These are phyloP conservation scores for Tetragonula clypearis DNA, from an alignment of 1,140 invertebrate genomes.

Conservation along the genomic window DNA sequence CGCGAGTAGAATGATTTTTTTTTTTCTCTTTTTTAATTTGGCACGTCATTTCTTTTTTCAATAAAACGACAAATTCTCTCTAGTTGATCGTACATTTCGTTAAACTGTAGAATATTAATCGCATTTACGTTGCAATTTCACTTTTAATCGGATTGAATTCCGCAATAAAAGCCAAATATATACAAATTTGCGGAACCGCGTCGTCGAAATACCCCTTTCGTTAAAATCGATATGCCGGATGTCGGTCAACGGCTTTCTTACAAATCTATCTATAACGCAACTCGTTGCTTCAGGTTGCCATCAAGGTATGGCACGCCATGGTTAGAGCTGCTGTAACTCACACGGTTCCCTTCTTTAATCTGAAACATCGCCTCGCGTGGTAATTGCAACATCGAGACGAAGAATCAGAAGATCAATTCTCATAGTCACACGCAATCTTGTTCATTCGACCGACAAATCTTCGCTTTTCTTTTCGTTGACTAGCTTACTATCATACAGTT, in stretches of 20 bases:
- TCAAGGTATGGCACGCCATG: constrained; percentile 19
- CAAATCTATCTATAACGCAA: not conserved
- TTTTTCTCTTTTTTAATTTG: not conserved
- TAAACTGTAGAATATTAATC: no score
- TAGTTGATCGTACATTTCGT: no score
- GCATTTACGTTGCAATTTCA: no score
- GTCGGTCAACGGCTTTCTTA: not conserved
- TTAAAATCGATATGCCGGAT: not conserved
- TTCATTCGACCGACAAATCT: not conserved
- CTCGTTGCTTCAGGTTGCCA: not conserved
- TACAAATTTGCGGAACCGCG: not conserved
- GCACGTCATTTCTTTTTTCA: not conserved
- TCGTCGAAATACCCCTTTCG: not conserved
- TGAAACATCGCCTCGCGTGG: constrained; percentile 12
- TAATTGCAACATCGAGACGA: constrained; percentile 1
- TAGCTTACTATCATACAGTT: not conserved
- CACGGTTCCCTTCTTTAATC: constrained; percentile 18
- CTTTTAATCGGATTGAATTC: no score
- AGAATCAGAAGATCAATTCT: not conserved
- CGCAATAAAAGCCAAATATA: not conserved
- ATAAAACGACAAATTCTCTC: not conserved
- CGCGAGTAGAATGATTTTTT: not conserved
- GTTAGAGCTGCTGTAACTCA: constrained; percentile 32
- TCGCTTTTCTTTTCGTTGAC: not conserved
- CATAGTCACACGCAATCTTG: not conserved